A percentile compares a stretch with the other conserved stretches of the same genome.
phyloP scores from a whole-genome alignment of 2,888 invertebrate species.

The Chorisops tibialis region DNA sequence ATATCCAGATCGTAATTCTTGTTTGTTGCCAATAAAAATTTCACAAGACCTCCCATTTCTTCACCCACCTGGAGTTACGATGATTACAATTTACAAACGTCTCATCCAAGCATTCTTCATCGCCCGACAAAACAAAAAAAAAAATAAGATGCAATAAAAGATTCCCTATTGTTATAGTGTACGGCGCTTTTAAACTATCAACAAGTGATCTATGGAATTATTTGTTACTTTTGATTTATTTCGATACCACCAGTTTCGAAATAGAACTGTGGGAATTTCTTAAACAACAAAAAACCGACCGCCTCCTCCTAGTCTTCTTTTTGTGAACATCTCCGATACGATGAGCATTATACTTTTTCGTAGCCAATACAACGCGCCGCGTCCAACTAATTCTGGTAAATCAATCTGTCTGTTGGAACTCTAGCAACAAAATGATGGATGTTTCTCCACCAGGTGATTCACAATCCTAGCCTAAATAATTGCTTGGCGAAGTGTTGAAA shows the following conservation, averaged over 20 bases:
- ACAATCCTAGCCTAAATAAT: constrained; percentile 13
- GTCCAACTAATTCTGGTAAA: background rate
- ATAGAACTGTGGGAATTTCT: constrained; percentile 14
- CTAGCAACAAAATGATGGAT: constrained; percentile 10
- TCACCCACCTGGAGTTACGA: no score
- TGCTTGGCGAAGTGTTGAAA: constrained; percentile 23
- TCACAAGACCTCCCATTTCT: no score
- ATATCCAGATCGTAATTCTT: no score
- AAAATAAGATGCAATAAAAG: no score
- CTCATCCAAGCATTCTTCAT: no score
- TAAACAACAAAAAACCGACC: background rate
- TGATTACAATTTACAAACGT: no score
- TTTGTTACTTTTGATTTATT: constrained; percentile 18
- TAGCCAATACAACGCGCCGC: background rate
- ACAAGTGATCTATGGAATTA: no score
- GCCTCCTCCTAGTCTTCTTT: background rate
- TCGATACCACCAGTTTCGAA: constrained; percentile 9
- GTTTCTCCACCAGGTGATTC: constrained; percentile 8
- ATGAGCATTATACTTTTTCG: background rate
- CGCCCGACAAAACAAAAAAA: no score
- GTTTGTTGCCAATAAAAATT: no score
- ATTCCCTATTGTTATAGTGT: no score
- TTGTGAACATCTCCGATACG: background rate
- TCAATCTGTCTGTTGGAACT: constrained; percentile 4
- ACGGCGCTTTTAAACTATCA: no score